phyloP scores from a whole-genome alignment of 2,888 invertebrate species.

The Charanyca ferruginea region DNA sequence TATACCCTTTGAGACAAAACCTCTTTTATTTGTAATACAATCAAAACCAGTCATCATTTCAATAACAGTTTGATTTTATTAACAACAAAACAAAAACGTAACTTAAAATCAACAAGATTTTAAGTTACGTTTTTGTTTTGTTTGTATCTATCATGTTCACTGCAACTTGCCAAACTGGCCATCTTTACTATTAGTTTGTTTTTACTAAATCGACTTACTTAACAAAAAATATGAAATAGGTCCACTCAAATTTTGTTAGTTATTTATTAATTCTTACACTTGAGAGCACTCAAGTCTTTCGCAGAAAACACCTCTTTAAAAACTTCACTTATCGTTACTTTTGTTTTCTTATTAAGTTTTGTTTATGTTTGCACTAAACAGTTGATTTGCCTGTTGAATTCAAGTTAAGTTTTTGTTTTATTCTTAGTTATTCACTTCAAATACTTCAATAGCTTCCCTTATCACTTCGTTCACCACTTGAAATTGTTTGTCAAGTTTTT shows the following conservation, averaged over 20 bases:
- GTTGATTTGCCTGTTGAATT: conserved; percentile 46
- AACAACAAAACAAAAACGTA: too few species aligned
- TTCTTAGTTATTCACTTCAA: conserved; percentile 18
- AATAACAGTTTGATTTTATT: conserved; percentile 8
- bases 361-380: conserved; percentile 17
- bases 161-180: conserved; percentile 1
- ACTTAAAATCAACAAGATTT: too few species aligned
- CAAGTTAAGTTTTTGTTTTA: conserved; percentile 49
- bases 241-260: conserved; percentile 2
- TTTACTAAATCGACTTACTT: background rate
- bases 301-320: background rate
- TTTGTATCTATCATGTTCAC: conserved; percentile 36
- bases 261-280: conserved; percentile 1
- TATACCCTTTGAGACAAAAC: conserved; percentile 12
- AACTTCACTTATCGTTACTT: background rate
- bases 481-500: conserved; percentile 22
- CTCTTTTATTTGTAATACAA: conserved; percentile 2
- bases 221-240: background rate
- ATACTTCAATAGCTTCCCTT: background rate
- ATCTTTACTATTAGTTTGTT: conserved; percentile 10
- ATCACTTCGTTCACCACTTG: conserved; percentile 5
- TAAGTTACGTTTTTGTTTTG: conserved; percentile 73
- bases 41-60: background rate
- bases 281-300: background rate
- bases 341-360: conserved; percentile 25